Evolutionary conservation across 1,140 invertebrate genomes (phyloP), one percentile per base, ranked within the genome.

Genomic region (Drosophila ohnishii): DNA sequence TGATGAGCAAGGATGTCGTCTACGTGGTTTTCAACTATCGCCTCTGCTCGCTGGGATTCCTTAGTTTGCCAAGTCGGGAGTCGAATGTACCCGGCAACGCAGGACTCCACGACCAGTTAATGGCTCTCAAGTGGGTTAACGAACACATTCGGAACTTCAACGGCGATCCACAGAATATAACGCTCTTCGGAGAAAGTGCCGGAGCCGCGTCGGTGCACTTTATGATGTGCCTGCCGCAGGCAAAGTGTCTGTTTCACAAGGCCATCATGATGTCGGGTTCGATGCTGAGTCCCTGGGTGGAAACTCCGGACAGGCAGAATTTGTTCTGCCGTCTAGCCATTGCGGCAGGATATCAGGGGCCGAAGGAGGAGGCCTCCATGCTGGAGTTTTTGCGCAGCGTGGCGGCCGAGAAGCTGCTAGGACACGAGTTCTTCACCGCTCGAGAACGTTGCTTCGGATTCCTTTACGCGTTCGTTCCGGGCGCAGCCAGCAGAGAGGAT

Each of bases 11-110:
- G 80, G 93, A 94, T 32, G 90, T 96, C 0, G 92, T 96, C 2
- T 74, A 95, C 0, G 94, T 96, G 0, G 93, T 94, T 0, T 92
- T 96, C 2, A 96, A 95, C 81, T 96, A 96, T 90, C 93, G 96
- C 42, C 86, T 95, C 3, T 94, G 94, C 39, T 88, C 92, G 7
- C 90, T 95, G n/a, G 95, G 95, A 55, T 95, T 94, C 76, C 81
- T 95, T 0, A 94, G 93, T 62, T 59, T 94, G 4, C 84, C 91
- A 2, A 75, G 78, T 40, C 55, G 39, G 0, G 51, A 92, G n/a
- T 42, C 79, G 8, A 47, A 72, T 19, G 92, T 90, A 11, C 91
- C 92, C 9, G 93, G 93, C 19, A 93, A 94, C 64, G 92, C 93
- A 71, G 94, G 93, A 0, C 74, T 94, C 7, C 92, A 92, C 69